A percentile compares a stretch with the other conserved stretches of the same genome.
Evolutionary conservation across 2,113 vertebrate species (phyloP).

Genomic region (Otolemur garnettii): DNA sequence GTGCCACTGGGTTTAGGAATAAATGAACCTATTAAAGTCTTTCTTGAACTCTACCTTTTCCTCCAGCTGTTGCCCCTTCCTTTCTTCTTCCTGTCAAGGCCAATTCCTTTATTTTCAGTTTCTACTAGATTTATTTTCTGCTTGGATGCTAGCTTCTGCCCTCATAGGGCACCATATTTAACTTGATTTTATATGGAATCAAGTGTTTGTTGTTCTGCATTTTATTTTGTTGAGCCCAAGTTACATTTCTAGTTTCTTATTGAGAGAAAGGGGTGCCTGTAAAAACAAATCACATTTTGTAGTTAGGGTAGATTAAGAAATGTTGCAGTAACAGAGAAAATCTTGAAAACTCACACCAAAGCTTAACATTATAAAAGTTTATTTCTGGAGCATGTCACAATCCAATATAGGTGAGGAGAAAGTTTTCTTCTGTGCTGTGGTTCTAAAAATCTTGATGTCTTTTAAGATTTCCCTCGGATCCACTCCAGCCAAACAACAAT

Average conservation of each 20-base stretch:
- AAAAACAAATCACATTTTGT: neutral
- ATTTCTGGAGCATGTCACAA: neutral
- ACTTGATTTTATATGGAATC: neutral
- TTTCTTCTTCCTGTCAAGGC: neutral
- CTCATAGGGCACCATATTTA: neutral
- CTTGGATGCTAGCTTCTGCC: neutral
- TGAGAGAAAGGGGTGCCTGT: neutral
- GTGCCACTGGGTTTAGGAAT: neutral
- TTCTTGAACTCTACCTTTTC: conserved; percentile 23
- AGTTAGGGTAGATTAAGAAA: neutral
- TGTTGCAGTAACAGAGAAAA: neutral
- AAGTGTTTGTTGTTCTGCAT: neutral
- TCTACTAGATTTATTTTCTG: neutral
- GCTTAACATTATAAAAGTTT: neutral
- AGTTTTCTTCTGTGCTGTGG: neutral
- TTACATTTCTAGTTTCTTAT: neutral
- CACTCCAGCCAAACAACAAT: neutral
- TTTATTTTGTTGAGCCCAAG: neutral
- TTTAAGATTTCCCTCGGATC: neutral
- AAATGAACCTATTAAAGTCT: neutral
- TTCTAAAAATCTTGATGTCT: neutral
- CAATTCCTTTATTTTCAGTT: neutral
- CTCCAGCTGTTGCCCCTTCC: neutral
- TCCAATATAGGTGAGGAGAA: neutral
- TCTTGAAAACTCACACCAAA: neutral